Conservation (phyloP, 2,797 vertebrate species). For the Momotus momota region DNA sequence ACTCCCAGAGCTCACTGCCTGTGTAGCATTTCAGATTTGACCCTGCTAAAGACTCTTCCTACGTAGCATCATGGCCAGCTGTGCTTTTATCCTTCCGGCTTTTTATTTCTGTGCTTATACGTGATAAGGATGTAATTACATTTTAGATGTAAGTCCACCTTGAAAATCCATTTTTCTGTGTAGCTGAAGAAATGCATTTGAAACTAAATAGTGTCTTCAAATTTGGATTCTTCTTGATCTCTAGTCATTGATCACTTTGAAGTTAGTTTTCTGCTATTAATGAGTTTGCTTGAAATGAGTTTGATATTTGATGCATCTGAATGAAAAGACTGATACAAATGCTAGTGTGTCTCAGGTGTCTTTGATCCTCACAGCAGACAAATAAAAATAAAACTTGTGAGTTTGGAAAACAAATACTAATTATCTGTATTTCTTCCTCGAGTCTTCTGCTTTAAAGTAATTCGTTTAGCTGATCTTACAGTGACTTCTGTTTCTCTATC, state of each 20-base stretch:
- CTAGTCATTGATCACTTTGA: background rate
- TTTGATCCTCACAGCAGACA: background rate
- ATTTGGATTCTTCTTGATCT: background rate
- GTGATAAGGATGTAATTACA: background rate
- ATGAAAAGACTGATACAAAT: background rate
- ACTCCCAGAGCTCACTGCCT: background rate
- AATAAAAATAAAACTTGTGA: background rate
- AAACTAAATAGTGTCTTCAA: background rate
- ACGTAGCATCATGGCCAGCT: background rate
- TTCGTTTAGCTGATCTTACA: background rate
- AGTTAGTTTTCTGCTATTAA: background rate
- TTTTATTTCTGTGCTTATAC: background rate
- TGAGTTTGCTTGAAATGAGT: background rate
- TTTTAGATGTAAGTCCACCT: background rate
- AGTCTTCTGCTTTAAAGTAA: background rate
- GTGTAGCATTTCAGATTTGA: background rate
- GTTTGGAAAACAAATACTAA: accelerated
- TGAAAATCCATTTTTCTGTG: background rate
- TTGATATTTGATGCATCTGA: background rate
- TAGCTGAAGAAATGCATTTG: background rate
- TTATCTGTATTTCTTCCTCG: background rate
- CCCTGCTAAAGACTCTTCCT: background rate
- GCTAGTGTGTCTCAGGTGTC: background rate
- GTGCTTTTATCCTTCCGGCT: background rate
- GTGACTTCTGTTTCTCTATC: background rate